Base-by-base conservation (phyloP, 2,113 vertebrate species). In the Micronycteris hirsuta region DNA sequence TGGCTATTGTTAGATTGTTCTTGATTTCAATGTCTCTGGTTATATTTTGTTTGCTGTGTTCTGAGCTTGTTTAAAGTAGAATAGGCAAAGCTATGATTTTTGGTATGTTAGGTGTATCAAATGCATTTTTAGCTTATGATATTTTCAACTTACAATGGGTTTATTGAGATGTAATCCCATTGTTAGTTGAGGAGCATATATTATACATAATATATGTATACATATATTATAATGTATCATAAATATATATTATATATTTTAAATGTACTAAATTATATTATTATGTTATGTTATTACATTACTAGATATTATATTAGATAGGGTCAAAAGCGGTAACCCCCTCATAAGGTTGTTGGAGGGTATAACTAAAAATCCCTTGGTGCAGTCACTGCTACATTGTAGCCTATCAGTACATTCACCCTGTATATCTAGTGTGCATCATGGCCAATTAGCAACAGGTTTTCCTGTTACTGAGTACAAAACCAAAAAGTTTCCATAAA, bases 281-380 rank as follows among this genome's bases (percentile, higher is more conserved):
- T 26, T 89, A 41, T 16, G 33, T 58, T 61, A 33, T 38, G 7
- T 74, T 58, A 36, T 77, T 38, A 26, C 71, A 56, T 43, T 80
- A 76, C 45, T 73, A 38, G 41, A 82, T 70, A 52, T 74, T 82
- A 38, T 65, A n/a, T 70, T 81, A 76, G 54, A 80, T 43, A 84
- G n/a, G 2, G 11, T 84, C 20, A 85, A 14, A 86, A 61, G 54
- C 43, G 26, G 15, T 81, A 73, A 41, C n/a, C 6, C 15, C 22
- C 28, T 33, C 41, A 65, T 45, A 36, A 52, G 31, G 7, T 61
- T 87, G n/a, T 38, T 87, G 43, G 58, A 41, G 33, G 5, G 7
- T 78, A 28, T 81, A 19, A 78, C 68, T 71, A 3, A 68, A 74
- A 80, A 38, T 20, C 24, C 41, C 38, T 33, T 19, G 22, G n/a